A percentile compares a stretch with the other conserved stretches of the same genome.
These are phyloP conservation scores for Melanchra persicariae DNA, from an alignment of 2,888 invertebrate species.

Conservation along the genomic window DNA sequence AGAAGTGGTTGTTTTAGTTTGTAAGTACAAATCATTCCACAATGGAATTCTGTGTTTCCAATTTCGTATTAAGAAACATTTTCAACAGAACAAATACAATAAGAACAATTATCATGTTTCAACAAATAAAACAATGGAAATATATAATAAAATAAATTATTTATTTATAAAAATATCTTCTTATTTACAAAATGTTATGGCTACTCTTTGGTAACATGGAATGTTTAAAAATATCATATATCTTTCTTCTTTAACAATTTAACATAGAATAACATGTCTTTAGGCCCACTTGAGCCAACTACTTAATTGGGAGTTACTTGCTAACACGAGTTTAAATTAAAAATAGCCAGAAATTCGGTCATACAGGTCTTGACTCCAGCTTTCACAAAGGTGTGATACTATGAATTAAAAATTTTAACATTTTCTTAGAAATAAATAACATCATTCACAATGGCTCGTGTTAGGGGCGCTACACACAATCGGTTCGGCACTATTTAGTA, in stretches of 20 bases:
- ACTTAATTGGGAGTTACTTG: not conserved
- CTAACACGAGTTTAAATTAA: not conserved
- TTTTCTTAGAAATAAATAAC: not conserved
- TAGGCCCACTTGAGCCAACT: not conserved
- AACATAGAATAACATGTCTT: not conserved
- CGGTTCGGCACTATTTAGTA: too few relatives aligned
- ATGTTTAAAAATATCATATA: conserved; percentile 46
- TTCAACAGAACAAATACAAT: conserved; percentile 49
- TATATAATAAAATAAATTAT: conserved; percentile 56
- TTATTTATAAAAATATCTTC: conserved; percentile 55
- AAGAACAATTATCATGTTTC: conserved; percentile 45
- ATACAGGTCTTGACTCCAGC: not conserved
- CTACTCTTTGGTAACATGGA: conserved; percentile 66
- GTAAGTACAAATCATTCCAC: conserved; percentile 42
- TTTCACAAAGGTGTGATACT: too few relatives aligned
- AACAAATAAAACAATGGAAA: conserved; percentile 41
- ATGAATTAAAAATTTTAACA: not conserved
- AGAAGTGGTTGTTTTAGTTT: conserved; percentile 11
- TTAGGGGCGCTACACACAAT: too few relatives aligned
- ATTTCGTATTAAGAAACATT: conserved; percentile 2
- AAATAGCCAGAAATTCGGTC: not conserved
- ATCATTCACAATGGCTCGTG: not conserved
- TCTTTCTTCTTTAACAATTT: not conserved
- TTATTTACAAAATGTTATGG: conserved; percentile 58
- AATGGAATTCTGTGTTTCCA: not conserved